phyloP scores from a whole-genome alignment of 1,140 invertebrate species.

The Diuraphis noxia region DNA sequence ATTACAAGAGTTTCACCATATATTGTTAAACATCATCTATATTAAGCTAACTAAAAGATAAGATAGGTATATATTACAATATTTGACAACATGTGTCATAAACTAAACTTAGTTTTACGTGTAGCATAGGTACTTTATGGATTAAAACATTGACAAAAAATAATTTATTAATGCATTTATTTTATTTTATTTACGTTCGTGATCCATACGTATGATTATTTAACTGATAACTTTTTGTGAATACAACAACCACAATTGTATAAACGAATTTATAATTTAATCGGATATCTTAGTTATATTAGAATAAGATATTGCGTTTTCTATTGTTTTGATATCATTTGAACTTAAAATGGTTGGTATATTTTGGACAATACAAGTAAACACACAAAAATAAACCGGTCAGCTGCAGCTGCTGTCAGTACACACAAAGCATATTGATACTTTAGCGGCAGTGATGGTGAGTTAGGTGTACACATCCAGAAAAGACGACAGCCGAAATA shows the following conservation, averaged over 20 bases:
- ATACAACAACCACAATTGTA: not conserved
- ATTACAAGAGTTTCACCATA: not conserved
- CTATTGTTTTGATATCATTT: not conserved
- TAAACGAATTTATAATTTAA: not conserved
- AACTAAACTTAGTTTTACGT: not conserved
- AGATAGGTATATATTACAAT: not conserved
- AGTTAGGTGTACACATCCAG: not conserved
- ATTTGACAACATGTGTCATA: not conserved
- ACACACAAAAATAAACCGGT: not conserved
- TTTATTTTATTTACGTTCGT: not conserved
- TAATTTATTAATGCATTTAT: not conserved
- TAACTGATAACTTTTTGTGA: not conserved
- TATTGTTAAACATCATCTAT: not conserved
- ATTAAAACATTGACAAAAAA: not conserved
- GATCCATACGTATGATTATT: not conserved
- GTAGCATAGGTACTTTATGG: not conserved
- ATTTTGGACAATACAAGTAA: not conserved
- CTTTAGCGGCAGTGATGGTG: not conserved
- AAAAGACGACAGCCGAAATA: constrained; percentile 18
- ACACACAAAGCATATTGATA: constrained; percentile 11
- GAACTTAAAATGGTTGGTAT: not conserved
- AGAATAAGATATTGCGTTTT: not conserved
- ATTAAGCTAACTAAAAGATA: no score
- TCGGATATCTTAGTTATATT: not conserved
- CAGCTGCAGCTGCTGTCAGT: constrained; percentile 18